Conservation (phyloP, 2,113 vertebrate species). For the Arothron firmamentum region DNA sequence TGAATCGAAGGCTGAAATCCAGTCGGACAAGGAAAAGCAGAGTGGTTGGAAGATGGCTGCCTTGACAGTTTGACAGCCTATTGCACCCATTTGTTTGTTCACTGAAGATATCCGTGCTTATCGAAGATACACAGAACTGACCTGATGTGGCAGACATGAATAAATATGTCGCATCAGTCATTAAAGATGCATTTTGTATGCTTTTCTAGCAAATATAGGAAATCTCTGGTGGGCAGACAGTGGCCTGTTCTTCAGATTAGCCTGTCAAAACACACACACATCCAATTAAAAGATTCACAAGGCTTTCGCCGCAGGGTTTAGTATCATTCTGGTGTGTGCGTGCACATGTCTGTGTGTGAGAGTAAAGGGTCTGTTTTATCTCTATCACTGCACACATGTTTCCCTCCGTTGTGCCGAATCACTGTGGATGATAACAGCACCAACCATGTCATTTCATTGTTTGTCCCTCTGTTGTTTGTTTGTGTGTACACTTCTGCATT, state of each 20-base stretch:
- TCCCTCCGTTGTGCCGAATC: constrained; percentile 46
- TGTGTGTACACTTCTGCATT: constrained; percentile 2
- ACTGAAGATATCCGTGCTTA: neutral
- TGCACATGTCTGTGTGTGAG: neutral
- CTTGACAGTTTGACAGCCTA: neutral
- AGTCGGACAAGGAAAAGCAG: no score
- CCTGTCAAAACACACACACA: constrained; percentile 61
- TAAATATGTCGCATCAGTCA: constrained; percentile 26
- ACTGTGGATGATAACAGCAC: constrained; percentile 40
- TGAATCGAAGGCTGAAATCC: no score
- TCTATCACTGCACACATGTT: constrained; percentile 51
- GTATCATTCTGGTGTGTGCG: constrained; percentile 15
- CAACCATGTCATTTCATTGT: constrained; percentile 44
- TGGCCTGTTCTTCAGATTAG: constrained; percentile 55
- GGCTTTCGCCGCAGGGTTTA: constrained; percentile 46
- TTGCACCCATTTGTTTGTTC: neutral
- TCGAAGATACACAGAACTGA: neutral
- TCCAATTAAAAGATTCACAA: constrained; percentile 62
- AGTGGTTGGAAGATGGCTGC: no score
- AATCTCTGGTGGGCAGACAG: constrained; percentile 46
- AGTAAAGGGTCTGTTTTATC: constrained; percentile 52
- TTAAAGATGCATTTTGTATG: constrained; percentile 39
- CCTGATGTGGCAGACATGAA: constrained; percentile 26
- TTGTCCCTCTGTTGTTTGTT: constrained; percentile 8
- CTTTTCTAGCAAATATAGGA: constrained; percentile 20